These are phyloP conservation scores for Seriola quinqueradiata DNA, from an alignment of 2,113 vertebrate species.

Conservation along the genomic window DNA sequence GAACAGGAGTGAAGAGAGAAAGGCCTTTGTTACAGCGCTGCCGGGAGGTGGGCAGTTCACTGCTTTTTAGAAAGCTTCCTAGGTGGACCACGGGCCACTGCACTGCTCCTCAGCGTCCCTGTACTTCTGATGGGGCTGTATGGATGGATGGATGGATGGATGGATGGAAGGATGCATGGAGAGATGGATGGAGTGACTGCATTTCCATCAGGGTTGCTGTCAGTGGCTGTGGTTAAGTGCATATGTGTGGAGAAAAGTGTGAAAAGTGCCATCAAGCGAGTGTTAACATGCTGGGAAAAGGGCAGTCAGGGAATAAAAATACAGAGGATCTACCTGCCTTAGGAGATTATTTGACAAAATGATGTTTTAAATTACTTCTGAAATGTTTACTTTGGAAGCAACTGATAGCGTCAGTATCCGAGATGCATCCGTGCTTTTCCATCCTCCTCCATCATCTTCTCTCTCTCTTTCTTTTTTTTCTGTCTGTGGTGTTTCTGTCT, in stretches of 20 bases:
- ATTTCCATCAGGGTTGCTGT: background rate
- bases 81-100: background rate
- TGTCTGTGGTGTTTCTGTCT: background rate
- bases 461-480: background rate
- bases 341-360: background rate
- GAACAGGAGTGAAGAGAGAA: conserved; percentile 9
- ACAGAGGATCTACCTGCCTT: background rate
- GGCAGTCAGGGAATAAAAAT: background rate
- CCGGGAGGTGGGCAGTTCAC: background rate
- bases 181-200: background rate
- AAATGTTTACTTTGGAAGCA: background rate
- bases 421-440: conserved; percentile 12
- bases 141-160: background rate
- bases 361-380: background rate
- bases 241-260: background rate
- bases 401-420: background rate
- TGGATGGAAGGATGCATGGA: background rate
- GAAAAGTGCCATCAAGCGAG: background rate
- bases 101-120: background rate
- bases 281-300: background rate
- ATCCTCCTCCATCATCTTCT: background rate
- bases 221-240: background rate
- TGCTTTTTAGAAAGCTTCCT: conserved; percentile 5
- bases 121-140: background rate
- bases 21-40: conserved; percentile 26